Evolutionary conservation across 1,140 invertebrate genomes (phyloP).

Genomic region (Cylas formicarius): DNA sequence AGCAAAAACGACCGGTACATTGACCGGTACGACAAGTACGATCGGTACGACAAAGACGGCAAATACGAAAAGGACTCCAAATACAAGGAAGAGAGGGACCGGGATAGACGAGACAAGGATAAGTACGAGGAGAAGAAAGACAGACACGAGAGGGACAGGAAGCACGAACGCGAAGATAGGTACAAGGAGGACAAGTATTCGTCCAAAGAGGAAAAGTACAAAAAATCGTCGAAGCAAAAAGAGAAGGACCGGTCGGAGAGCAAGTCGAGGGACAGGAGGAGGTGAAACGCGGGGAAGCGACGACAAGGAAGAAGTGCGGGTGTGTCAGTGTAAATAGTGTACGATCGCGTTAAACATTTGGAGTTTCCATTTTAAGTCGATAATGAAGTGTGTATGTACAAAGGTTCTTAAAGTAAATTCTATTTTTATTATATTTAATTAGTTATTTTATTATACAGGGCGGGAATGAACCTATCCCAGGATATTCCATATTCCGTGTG

Average conservation of each 20-base stretch:
- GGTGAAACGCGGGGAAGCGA: slow-evolving; percentile 30
- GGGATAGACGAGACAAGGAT: slow-evolving; percentile 23
- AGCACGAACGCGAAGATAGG: slow-evolving; percentile 28
- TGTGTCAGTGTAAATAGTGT: no score
- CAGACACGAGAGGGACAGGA: slow-evolving; percentile 31
- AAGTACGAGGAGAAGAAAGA: slow-evolving; percentile 29
- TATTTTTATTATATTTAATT: slow-evolving; percentile 2
- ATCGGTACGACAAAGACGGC: slow-evolving; percentile 27
- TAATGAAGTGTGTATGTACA: neutral
- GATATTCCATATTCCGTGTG: no score
- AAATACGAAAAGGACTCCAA: slow-evolving; percentile 16
- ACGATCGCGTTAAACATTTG: no score
- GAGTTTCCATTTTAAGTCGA: neutral
- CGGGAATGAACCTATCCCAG: no score
- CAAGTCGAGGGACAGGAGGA: slow-evolving; percentile 44
- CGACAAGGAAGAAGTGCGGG: no score
- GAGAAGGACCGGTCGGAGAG: slow-evolving; percentile 35
- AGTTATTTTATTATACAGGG: neutral
- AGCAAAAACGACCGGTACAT: slow-evolving; percentile 38
- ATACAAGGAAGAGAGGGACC: slow-evolving; percentile 31
- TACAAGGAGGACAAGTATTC: slow-evolving; percentile 26
- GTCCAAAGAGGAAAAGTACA: slow-evolving; percentile 27
- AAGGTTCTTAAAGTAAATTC: slow-evolving; percentile 3
- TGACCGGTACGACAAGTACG: slow-evolving; percentile 35
- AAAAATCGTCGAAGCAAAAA: slow-evolving; percentile 36